phyloP scores from a whole-genome alignment of 2,888 invertebrate species.

The Willowsia nigromaculata region DNA sequence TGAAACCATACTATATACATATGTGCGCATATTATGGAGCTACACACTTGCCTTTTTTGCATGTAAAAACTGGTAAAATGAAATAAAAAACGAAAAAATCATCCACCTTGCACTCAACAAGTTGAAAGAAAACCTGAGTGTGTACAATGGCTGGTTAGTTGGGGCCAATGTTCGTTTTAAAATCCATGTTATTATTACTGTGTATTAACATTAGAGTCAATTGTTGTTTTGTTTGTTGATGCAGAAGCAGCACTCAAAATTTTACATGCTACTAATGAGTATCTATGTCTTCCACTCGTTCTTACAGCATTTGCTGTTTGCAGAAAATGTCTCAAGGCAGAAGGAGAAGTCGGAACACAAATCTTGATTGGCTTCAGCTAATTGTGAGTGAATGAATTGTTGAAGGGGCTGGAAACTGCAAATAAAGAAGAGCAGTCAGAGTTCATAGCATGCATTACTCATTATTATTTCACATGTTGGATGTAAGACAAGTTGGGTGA shows the following conservation, averaged over 20 bases:
- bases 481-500: not conserved
- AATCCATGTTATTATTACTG: constrained; percentile 12
- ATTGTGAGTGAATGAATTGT: constrained; percentile 55
- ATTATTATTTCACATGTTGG: not conserved
- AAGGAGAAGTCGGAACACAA: not conserved
- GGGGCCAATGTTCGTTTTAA: constrained; percentile 55
- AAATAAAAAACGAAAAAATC: not conserved
- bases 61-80: constrained; percentile 47
- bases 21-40: not conserved
- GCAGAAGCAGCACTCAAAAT: not conserved
- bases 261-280: constrained; percentile 3
- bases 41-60: not conserved
- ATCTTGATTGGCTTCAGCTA: constrained; percentile 52
- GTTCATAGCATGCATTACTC: not conserved
- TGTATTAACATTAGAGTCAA: not conserved
- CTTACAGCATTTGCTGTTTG: not conserved
- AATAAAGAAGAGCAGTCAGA: constrained; percentile 1
- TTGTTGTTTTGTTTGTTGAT: not conserved
- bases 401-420: constrained; percentile 47
- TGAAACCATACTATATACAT: not conserved
- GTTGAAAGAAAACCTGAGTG: not conserved
- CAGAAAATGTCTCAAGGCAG: not conserved
- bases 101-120: constrained; percentile 28
- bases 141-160: not conserved
- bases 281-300: not conserved